Conservation (phyloP, 2,113 vertebrate genomes). For the Budorcas taxicolor region DNA sequence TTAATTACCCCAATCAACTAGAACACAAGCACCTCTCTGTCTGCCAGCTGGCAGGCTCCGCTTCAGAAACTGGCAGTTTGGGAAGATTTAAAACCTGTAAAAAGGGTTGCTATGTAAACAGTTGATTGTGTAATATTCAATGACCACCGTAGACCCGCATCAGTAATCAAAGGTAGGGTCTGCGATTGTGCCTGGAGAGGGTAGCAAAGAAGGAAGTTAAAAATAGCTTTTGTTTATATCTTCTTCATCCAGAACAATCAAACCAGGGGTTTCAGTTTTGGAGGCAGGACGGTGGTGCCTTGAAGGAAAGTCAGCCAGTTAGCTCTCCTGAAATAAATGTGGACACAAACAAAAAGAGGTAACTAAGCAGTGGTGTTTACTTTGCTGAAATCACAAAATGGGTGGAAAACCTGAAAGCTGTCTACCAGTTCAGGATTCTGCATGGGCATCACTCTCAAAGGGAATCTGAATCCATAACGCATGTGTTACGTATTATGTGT, state of each 20-base stretch:
- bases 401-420: not conserved
- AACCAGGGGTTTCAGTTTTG: not conserved
- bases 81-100: constrained; percentile 87
- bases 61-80: constrained; percentile 77
- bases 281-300: not conserved
- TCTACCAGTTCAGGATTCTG: not conserved
- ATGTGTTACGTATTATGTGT: not conserved
- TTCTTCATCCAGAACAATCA: not conserved
- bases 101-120: constrained; percentile 85
- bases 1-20: constrained; percentile 84
- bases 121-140: constrained; percentile 80
- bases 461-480: not conserved
- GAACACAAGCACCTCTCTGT: constrained; percentile 85
- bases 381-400: not conserved
- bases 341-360: not conserved
- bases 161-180: constrained; percentile 77
- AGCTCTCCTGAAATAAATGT: not conserved
- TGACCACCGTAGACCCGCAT: constrained; percentile 69
- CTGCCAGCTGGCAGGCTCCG: constrained; percentile 83
- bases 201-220: constrained; percentile 27
- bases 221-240: not conserved
- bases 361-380: not conserved
- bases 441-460: not conserved
- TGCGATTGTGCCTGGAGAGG: not conserved
- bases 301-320: not conserved